Percentiles rank a stretch among this genome's conserved stretches.
phyloP scores from a whole-genome alignment of 2,113 vertebrate species.

The Geothlypis trichas region DNA sequence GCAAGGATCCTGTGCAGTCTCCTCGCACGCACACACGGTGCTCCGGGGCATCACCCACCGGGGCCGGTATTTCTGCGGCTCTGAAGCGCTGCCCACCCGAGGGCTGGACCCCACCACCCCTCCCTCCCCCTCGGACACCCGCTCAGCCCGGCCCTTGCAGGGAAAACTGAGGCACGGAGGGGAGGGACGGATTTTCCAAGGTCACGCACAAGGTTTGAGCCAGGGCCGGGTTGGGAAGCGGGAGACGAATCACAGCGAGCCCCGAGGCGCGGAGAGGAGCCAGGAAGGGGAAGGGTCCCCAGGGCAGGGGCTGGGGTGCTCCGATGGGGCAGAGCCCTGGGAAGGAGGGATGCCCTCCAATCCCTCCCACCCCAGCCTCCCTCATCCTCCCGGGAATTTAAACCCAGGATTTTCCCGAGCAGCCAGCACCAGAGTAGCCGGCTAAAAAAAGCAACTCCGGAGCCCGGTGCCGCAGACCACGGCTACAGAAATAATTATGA shows the following conservation, averaged over 20 bases:
- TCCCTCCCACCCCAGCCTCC: conserved; percentile 17
- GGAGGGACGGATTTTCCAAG: conserved; percentile 33
- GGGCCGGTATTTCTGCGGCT: rapidly evolving
- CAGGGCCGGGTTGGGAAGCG: neutral
- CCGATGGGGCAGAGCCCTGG: neutral
- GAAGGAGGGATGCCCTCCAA: conserved; percentile 18
- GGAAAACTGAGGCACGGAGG: neutral
- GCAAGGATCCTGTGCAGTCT: neutral
- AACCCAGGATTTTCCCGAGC: neutral
- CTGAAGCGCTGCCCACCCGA: neutral
- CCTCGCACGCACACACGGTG: neutral
- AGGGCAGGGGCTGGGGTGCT: neutral
- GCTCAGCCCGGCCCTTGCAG: neutral
- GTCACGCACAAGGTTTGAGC: conserved; percentile 36
- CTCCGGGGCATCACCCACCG: neutral
- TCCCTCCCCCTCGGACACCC: neutral
- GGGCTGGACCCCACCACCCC: neutral
- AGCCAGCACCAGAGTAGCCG: neutral
- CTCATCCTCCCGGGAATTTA: conserved; percentile 36
- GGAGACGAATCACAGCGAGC: neutral
- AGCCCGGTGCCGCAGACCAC: neutral
- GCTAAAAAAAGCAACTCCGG: neutral
- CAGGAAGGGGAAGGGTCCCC: neutral
- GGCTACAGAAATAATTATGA: neutral
- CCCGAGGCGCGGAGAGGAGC: neutral